phyloP scores from a whole-genome alignment of 2,888 invertebrate genomes.

The Rhodophaea formosa region DNA sequence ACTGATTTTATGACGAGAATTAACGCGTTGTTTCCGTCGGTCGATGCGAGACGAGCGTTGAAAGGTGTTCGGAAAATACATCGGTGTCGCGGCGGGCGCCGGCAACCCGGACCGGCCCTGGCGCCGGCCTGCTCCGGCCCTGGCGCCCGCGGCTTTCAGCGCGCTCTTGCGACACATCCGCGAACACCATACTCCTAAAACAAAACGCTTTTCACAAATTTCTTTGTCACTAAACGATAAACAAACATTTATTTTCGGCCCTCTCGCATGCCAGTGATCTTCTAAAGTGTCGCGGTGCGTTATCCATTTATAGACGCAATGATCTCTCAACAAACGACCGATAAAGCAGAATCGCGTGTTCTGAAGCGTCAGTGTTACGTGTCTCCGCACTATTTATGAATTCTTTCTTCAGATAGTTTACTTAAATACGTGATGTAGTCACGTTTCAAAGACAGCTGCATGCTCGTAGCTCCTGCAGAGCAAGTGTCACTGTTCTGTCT shows the following conservation, averaged over 20 bases:
- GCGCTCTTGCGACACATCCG: conserved; percentile 58
- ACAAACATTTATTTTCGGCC: conserved; percentile 26
- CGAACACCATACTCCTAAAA: conserved; percentile 29
- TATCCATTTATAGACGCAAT: neutral
- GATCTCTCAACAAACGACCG: neutral
- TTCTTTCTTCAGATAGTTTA: conserved; percentile 51
- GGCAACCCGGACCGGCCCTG: too few species aligned
- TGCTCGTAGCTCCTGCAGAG: conserved; percentile 20
- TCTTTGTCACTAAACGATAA: conserved; percentile 28
- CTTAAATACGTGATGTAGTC: conserved; percentile 66
- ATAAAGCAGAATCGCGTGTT: conserved; percentile 5
- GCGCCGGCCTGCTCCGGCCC: conserved; percentile 29
- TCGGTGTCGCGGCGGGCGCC: conserved; percentile 45
- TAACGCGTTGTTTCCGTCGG: conserved; percentile 81
- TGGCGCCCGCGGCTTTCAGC: conserved; percentile 50
- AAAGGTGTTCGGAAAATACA: conserved; percentile 79
- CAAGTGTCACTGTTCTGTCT: conserved; percentile 43
- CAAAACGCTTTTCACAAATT: conserved; percentile 21
- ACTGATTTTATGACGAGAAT: conserved; percentile 81
- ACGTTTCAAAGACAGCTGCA: conserved; percentile 38
- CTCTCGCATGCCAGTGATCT: neutral
- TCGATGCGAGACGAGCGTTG: conserved; percentile 78
- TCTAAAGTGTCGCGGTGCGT: conserved; percentile 14
- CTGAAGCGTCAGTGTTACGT: conserved; percentile 41
- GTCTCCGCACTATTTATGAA: conserved; percentile 41